Percentiles rank a stretch among this genome's conserved stretches.
Evolutionary conservation across 1,140 invertebrate species (phyloP).

Genomic region (Condylostylus longicornis): DNA sequence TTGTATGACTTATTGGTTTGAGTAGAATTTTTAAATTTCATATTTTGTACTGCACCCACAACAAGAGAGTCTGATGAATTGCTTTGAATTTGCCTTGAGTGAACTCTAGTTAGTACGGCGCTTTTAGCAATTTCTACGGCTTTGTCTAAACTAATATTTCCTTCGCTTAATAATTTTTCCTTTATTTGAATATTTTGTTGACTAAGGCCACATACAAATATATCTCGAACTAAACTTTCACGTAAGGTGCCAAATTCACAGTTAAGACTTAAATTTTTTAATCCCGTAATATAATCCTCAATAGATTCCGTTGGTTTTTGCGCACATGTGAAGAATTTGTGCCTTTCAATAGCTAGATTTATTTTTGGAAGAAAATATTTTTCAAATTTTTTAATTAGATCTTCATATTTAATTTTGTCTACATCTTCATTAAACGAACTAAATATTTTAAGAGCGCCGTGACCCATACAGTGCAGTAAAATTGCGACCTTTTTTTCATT

Average conservation of each 20-base stretch:
- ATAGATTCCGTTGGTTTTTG: conserved; percentile 10
- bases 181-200: conserved; percentile 1
- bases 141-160: conserved; percentile 7
- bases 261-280: conserved; percentile 10
- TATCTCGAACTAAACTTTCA: conserved; percentile 9
- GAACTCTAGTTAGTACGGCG: neutral
- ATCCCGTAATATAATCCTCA: conserved; percentile 7
- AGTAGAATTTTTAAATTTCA: too few relatives aligned
- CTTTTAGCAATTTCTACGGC: conserved; percentile 6
- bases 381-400: conserved; percentile 8
- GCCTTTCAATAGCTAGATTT: conserved; percentile 11
- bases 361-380: conserved; percentile 10
- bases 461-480: conserved; percentile 10
- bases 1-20: too few relatives aligned
- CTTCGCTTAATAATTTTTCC: conserved; percentile 7
- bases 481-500: conserved; percentile 12
- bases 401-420: conserved; percentile 7
- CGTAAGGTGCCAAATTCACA: conserved; percentile 10
- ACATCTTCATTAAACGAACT: conserved; percentile 12
- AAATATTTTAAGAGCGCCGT: conserved; percentile 9
- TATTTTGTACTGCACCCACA: too few relatives aligned
- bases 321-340: conserved; percentile 11
- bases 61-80: too few relatives aligned
- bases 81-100: conserved; percentile 2
- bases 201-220: conserved; percentile 8